Conservation (phyloP, 2,113 vertebrate genomes). For the Perca schrenkii region DNA sequence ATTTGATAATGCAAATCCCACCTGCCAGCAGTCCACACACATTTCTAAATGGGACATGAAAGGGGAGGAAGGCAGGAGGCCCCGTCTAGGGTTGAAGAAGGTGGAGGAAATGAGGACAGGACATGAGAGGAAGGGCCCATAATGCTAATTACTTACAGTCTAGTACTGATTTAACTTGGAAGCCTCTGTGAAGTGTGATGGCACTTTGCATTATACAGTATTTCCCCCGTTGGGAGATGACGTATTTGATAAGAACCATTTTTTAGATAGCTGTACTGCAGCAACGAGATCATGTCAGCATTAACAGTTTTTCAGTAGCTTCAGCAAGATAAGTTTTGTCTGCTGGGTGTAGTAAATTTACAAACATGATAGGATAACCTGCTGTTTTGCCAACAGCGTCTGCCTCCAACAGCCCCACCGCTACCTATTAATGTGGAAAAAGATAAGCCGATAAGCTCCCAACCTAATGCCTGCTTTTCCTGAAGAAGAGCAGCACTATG, state of each 20-base stretch:
- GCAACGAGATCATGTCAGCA: background rate
- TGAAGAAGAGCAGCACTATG: slow-evolving; percentile 32
- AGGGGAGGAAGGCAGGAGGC: slow-evolving; percentile 35
- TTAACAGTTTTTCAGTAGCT: background rate
- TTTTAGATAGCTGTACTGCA: background rate
- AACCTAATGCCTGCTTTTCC: slow-evolving; percentile 31
- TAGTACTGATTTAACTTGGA: background rate
- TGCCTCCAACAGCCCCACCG: slow-evolving; percentile 18
- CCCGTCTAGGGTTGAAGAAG: slow-evolving; percentile 17
- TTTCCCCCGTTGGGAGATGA: background rate
- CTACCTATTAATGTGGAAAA: slow-evolving; percentile 43
- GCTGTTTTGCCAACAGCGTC: slow-evolving; percentile 20
- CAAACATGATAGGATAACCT: slow-evolving; percentile 3
- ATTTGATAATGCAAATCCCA: slow-evolving; percentile 52
- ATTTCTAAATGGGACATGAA: slow-evolving; percentile 28
- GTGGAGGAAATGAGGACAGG: slow-evolving; percentile 18
- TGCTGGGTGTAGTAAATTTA: background rate
- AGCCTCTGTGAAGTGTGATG: background rate
- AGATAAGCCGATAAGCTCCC: slow-evolving; percentile 31
- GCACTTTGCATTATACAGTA: background rate
- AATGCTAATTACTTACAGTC: background rate
- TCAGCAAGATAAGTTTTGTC: slow-evolving; percentile 2
- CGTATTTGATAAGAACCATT: background rate
- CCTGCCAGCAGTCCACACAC: slow-evolving; percentile 29
- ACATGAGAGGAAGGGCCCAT: background rate